Conservation (phyloP, 2,113 vertebrate species). For the Oncorhynchus nerka region DNA sequence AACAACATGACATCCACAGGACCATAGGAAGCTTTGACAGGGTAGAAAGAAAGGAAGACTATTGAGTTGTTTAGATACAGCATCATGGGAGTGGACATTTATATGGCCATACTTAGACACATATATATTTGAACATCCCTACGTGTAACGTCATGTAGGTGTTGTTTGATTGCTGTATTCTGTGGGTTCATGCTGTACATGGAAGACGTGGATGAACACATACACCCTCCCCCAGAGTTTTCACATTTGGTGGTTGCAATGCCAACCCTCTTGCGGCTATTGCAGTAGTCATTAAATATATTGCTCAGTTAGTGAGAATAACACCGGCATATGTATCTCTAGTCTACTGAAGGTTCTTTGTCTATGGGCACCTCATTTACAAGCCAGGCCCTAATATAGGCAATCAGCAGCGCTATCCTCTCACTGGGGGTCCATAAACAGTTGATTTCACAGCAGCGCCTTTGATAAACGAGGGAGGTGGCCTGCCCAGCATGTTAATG, state of each 20-base stretch:
- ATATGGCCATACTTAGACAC: constrained; percentile 2
- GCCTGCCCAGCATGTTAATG: constrained; percentile 71
- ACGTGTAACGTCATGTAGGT: constrained; percentile 6
- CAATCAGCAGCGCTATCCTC: constrained; percentile 59
- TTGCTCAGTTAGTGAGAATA: constrained; percentile 63
- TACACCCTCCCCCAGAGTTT: constrained; percentile 28
- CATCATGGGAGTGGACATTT: neutral
- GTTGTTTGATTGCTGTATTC: neutral
- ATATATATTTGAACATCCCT: constrained; percentile 17
- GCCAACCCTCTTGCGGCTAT: constrained; percentile 39
- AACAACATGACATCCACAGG: neutral
- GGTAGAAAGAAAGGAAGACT: neutral
- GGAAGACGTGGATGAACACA: constrained; percentile 55
- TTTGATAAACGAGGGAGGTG: constrained; percentile 69
- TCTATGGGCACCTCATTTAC: constrained; percentile 60
- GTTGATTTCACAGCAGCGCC: constrained; percentile 65
- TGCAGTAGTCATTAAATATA: constrained; percentile 65
- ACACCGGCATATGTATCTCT: constrained; percentile 22
- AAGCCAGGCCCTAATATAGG: constrained; percentile 60
- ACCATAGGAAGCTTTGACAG: neutral
- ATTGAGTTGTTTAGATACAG: neutral
- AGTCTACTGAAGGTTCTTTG: constrained; percentile 44
- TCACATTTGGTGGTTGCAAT: constrained; percentile 24
- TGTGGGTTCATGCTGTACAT: constrained; percentile 17
- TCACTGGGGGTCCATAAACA: constrained; percentile 70